These are phyloP conservation scores for Pelvicachromis taeniatus DNA, from an alignment of 2,113 vertebrate species.

Conservation along the genomic window DNA sequence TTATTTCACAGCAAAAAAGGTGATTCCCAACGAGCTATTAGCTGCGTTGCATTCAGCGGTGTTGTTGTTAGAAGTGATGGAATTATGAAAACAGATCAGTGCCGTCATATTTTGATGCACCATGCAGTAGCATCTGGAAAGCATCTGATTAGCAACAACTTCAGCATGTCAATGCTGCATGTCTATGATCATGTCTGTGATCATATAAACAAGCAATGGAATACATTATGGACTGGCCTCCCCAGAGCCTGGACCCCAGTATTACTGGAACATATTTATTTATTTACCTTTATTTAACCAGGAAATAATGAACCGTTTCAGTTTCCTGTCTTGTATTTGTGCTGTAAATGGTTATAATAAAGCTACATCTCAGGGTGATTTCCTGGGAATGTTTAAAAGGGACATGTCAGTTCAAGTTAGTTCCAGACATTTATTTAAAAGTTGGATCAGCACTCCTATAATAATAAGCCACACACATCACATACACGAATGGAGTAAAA, in stretches of 20 bases:
- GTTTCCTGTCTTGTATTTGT: background rate
- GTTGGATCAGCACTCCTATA: background rate
- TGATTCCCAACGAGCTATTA: background rate
- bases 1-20: background rate
- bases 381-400: background rate
- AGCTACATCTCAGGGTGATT: background rate
- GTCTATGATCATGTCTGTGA: background rate
- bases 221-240: background rate
- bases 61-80: background rate
- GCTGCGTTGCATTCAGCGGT: background rate
- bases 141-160: background rate
- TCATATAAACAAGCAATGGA: background rate
- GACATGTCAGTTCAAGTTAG: background rate
- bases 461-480: background rate
- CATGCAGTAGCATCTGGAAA: background rate
- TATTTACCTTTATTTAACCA: background rate
- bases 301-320: background rate
- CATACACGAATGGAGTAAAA: background rate
- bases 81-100: background rate
- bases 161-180: background rate
- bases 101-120: background rate
- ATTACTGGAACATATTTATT: background rate
- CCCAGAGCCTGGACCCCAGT: background rate
- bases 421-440: background rate
- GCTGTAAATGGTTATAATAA: background rate